Conservation (phyloP, 2,888 invertebrate genomes). For the Erpobdella octoculata region DNA sequence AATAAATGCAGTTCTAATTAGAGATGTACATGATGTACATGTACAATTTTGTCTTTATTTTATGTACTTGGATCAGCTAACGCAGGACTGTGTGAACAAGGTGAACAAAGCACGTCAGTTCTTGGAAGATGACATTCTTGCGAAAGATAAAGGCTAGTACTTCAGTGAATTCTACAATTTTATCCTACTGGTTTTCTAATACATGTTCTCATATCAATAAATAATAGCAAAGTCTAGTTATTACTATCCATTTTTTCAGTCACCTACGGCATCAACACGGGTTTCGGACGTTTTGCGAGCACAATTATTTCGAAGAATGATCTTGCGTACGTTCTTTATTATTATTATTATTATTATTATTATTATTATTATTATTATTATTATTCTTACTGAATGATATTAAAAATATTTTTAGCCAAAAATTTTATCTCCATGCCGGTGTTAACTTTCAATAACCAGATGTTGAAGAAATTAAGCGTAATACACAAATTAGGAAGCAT, state of each 20-base stretch:
- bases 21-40: too few species aligned
- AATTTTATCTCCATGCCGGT: too few species aligned
- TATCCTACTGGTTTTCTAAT: not conserved
- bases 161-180: not conserved
- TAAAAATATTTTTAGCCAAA: too few species aligned
- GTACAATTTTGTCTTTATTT: too few species aligned
- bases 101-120: constrained; percentile 57
- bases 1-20: too few species aligned
- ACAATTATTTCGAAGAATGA: constrained; percentile 58
- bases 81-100: constrained; percentile 38
- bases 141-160: constrained; percentile 58
- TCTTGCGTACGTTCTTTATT: constrained; percentile 54
- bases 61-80: constrained; percentile 6
- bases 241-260: constrained; percentile 50
- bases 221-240: not conserved
- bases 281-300: constrained; percentile 63
- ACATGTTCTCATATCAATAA: not conserved
- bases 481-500: too few species aligned
- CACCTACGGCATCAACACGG: constrained; percentile 62
- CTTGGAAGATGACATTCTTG: constrained; percentile 57
- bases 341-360: not conserved
- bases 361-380: not conserved
- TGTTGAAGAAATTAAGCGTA: too few species aligned
- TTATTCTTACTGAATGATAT: not conserved
- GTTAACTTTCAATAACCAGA: too few species aligned